Conservation (phyloP, 2,797 vertebrate species). For the Melanotaenia boesemani region DNA sequence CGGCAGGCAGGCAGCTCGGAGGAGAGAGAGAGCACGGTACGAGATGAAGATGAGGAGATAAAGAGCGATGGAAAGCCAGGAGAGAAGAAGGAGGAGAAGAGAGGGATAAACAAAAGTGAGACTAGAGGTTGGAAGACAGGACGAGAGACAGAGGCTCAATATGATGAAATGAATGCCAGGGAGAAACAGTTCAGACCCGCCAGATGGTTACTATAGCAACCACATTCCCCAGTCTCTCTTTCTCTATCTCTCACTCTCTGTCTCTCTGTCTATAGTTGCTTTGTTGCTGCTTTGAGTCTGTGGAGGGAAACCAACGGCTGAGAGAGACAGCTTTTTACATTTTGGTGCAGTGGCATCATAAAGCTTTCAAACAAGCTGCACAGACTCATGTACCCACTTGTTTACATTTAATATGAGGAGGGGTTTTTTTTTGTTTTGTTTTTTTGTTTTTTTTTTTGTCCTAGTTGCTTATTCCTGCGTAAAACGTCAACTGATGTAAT, state of each 20-base stretch:
- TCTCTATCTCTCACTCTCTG: conserved; percentile 42
- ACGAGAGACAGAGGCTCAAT: conserved; percentile 70
- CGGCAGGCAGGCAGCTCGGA: conserved; percentile 34
- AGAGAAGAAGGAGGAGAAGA: conserved; percentile 59
- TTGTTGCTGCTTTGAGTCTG: conserved; percentile 78
- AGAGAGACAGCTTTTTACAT: conserved; percentile 61
- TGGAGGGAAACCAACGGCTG: conserved; percentile 68
- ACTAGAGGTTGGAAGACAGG: conserved; percentile 52
- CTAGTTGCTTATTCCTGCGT: conserved; percentile 1
- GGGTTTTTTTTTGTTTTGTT: background rate
- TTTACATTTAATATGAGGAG: background rate
- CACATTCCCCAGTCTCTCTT: conserved; percentile 74
- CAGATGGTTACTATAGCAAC: conserved; percentile 88
- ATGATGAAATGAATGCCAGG: conserved; percentile 82
- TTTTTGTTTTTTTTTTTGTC: background rate
- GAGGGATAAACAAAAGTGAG: conserved; percentile 70
- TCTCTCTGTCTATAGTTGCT: conserved; percentile 69
- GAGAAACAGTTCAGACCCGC: conserved; percentile 83
- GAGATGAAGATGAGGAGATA: conserved; percentile 73
- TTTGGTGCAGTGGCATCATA: conserved; percentile 77
- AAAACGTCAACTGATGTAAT: background rate
- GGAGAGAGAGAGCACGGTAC: conserved; percentile 43
- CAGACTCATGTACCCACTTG: conserved; percentile 20
- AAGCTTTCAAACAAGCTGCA: conserved; percentile 58
- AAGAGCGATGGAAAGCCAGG: conserved; percentile 59